Percentiles rank a stretch among this genome's conserved stretches.
Conservation (phyloP, 2,113 vertebrate genomes). For the Marcusenius ussheri region DNA sequence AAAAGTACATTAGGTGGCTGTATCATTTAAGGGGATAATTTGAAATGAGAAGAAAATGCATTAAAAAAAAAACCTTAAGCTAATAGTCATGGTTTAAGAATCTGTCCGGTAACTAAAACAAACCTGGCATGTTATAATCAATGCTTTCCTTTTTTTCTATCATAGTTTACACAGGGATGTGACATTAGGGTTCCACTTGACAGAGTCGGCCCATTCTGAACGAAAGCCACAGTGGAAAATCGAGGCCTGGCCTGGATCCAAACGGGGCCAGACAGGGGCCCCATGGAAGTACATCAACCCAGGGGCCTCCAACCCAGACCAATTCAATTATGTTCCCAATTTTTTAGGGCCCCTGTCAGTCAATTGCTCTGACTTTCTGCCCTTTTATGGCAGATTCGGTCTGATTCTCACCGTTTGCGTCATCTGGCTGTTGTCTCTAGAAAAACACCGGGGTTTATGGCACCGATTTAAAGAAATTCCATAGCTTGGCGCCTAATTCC, state of each 20-base stretch:
- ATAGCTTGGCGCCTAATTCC: not conserved
- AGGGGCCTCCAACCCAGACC: not conserved
- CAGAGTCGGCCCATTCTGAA: not conserved
- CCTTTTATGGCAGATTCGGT: not conserved
- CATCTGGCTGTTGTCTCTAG: not conserved
- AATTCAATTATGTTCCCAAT: not conserved
- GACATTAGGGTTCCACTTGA: not conserved
- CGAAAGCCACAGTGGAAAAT: not conserved
- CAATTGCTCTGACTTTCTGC: not conserved
- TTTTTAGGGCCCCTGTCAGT: not conserved
- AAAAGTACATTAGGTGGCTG: not conserved
- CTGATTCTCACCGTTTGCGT: not conserved
- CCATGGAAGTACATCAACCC: not conserved
- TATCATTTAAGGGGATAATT: not conserved
- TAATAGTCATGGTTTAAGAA: slow-evolving; percentile 30
- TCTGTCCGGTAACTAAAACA: slow-evolving; percentile 41
- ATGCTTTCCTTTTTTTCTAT: slow-evolving; percentile 18
- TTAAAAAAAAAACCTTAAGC: not conserved
- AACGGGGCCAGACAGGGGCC: not conserved
- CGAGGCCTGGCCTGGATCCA: not conserved
- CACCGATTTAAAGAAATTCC: not conserved
- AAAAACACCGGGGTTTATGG: not conserved
- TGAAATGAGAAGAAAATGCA: not conserved
- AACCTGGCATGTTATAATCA: slow-evolving; percentile 37
- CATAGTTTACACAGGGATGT: not conserved